These are phyloP conservation scores for Ctenopoma kingsleyae DNA, from an alignment of 2,797 vertebrate genomes.

Conservation along the genomic window DNA sequence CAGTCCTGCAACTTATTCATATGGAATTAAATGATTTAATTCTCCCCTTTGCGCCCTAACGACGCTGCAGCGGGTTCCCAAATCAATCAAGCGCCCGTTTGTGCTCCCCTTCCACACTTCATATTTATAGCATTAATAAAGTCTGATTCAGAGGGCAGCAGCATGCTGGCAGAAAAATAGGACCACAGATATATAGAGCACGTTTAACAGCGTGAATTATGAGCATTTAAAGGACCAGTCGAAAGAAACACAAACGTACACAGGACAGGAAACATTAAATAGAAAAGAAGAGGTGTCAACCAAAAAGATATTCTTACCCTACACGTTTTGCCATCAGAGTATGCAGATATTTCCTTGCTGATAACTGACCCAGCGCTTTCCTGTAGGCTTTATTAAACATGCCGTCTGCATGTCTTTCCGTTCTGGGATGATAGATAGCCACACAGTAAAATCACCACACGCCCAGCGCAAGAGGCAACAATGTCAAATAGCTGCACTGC, in stretches of 20 bases:
- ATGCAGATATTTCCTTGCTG: conserved; percentile 94
- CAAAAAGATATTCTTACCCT: conserved; percentile 89
- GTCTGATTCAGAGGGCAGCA: conserved; percentile 33
- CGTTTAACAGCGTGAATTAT: conserved; percentile 54
- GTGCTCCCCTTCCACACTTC: conserved; percentile 4
- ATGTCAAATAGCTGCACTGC: conserved; percentile 58
- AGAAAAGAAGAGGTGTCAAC: conserved; percentile 51
- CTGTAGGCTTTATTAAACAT: conserved; percentile 97
- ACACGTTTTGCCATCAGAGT: conserved; percentile 93
- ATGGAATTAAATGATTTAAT: conserved; percentile 70
- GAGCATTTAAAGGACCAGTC: conserved; percentile 52
- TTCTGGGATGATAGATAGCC: conserved; percentile 83
- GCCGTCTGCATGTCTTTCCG: conserved; percentile 92
- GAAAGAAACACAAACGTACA: conserved; percentile 58
- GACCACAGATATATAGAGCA: conserved; percentile 57
- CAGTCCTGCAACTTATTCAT: conserved; percentile 90
- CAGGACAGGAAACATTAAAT: conserved; percentile 53
- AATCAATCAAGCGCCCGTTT: conserved; percentile 57
- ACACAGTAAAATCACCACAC: conserved; percentile 79
- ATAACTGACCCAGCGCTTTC: conserved; percentile 93
- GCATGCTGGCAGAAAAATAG: conserved; percentile 47
- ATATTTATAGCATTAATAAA: conserved; percentile 29
- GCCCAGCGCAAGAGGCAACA: conserved; percentile 71
- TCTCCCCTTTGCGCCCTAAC: conserved; percentile 46
- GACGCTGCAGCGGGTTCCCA: conserved; percentile 41